Conservation (phyloP, 2,888 invertebrate species). For the Scaptodrosophila latifasciaeformis region DNA sequence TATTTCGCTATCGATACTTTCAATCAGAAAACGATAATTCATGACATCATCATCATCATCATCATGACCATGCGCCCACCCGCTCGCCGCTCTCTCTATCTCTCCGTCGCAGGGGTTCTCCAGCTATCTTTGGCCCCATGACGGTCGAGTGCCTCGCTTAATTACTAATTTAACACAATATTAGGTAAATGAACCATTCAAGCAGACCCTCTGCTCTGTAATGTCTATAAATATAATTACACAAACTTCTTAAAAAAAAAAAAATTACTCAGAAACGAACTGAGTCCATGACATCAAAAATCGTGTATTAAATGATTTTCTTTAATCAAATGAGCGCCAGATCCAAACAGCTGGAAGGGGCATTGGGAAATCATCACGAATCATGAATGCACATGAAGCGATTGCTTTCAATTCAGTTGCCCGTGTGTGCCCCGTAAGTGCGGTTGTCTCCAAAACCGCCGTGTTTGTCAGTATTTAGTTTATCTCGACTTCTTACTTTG, state of each 20-base stretch:
- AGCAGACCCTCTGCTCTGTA: constrained; percentile 40
- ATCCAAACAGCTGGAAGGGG: too few relatives aligned
- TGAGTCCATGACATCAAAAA: constrained; percentile 62
- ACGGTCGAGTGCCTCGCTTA: constrained; percentile 53
- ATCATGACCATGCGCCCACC: constrained; percentile 37
- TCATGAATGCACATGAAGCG: constrained; percentile 21
- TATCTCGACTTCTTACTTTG: too few relatives aligned
- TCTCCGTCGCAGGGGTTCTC: background rate
- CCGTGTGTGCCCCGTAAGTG: constrained; percentile 30
- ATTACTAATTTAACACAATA: constrained; percentile 65
- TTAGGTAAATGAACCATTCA: constrained; percentile 47
- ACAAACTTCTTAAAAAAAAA: background rate
- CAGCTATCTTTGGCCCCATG: constrained; percentile 17
- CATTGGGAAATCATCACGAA: too few relatives aligned
- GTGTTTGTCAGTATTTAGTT: too few relatives aligned
- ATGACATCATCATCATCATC: constrained; percentile 59
- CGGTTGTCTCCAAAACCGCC: too few relatives aligned
- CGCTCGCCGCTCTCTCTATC: constrained; percentile 1
- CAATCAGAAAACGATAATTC: constrained; percentile 67
- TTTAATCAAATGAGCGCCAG: constrained; percentile 23
- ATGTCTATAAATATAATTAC: constrained; percentile 56
- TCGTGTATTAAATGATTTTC: constrained; percentile 56
- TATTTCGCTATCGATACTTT: constrained; percentile 58
- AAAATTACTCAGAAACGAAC: too few relatives aligned
- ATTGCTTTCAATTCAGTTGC: constrained; percentile 41